A percentile compares a stretch with the other conserved stretches of the same genome.
phyloP scores from a whole-genome alignment of 2,888 invertebrate species.

The Sarcophaga rosellei region DNA sequence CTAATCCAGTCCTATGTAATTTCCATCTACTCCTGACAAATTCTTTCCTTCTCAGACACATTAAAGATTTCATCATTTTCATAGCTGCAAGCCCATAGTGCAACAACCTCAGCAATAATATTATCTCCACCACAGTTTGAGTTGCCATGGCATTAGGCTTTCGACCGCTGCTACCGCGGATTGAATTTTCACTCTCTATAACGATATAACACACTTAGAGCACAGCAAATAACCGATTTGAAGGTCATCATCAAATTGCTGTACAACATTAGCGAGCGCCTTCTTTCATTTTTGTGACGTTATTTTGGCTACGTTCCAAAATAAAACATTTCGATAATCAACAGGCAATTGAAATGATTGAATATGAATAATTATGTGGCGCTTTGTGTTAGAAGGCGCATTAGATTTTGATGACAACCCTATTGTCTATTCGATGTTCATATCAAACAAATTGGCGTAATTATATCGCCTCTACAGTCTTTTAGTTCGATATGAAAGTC shows the following conservation, averaged over 20 bases:
- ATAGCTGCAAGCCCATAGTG: slow-evolving; percentile 21
- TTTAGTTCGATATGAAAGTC: too few relatives aligned
- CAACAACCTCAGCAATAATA: not conserved
- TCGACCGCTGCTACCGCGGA: slow-evolving; percentile 19
- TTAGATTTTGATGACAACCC: too few relatives aligned
- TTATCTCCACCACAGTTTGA: slow-evolving; percentile 47
- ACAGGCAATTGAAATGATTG: slow-evolving; percentile 17
- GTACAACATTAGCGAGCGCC: not conserved
- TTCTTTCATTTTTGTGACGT: not conserved
- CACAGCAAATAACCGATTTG: slow-evolving; percentile 69
- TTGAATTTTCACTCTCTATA: not conserved
- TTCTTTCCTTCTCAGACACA: too few relatives aligned
- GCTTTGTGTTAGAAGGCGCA: too few relatives aligned
- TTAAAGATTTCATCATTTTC: too few relatives aligned
- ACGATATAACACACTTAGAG: not conserved
- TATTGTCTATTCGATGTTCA: too few relatives aligned
- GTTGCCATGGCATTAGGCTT: slow-evolving; percentile 22
- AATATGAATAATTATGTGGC: too few relatives aligned
- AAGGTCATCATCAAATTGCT: slow-evolving; percentile 66
- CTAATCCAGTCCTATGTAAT: too few relatives aligned
- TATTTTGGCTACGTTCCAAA: slow-evolving; percentile 67
- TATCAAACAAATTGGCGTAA: too few relatives aligned
- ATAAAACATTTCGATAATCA: slow-evolving; percentile 33
- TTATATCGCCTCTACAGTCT: too few relatives aligned
- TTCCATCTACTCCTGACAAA: too few relatives aligned